Evolutionary conservation across 2,888 invertebrate genomes (phyloP).

Genomic region (Myopa testacea): DNA sequence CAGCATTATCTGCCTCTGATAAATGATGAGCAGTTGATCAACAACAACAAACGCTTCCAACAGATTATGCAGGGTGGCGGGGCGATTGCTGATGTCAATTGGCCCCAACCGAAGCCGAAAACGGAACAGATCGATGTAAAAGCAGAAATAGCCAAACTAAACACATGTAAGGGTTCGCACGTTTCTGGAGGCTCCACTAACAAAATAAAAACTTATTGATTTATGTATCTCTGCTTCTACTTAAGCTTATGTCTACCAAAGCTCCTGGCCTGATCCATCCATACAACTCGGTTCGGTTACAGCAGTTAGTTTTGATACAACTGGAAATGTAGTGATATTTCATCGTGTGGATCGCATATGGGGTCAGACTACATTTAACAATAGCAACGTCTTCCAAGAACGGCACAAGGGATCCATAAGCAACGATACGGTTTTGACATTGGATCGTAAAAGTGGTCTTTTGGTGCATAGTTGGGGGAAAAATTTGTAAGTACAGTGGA

Average conservation of each 20-base stretch:
- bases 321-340: slow-evolving; percentile 83
- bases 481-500: slow-evolving; percentile 77
- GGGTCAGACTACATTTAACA: slow-evolving; percentile 73
- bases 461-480: slow-evolving; percentile 77
- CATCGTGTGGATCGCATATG: slow-evolving; percentile 81
- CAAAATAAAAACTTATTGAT: not conserved
- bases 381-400: slow-evolving; percentile 71
- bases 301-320: slow-evolving; percentile 80
- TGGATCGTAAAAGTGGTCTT: slow-evolving; percentile 74
- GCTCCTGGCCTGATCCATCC: slow-evolving; percentile 72
- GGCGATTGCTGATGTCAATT: slow-evolving; percentile 52
- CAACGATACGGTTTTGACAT: slow-evolving; percentile 74
- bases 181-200: not conserved
- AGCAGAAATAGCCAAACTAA: slow-evolving; percentile 64
- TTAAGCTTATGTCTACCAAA: slow-evolving; percentile 71
- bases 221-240: not conserved
- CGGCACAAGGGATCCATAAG: slow-evolving; percentile 73
- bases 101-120: slow-evolving; percentile 60
- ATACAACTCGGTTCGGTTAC: slow-evolving; percentile 80
- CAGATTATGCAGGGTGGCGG: slow-evolving; percentile 65
- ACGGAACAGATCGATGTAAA: slow-evolving; percentile 58
- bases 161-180: slow-evolving; percentile 56
- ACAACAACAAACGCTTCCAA: slow-evolving; percentile 58
- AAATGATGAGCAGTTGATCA: slow-evolving; percentile 49
- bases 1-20: slow-evolving; percentile 57